These are phyloP conservation scores for Endotricha flammealis DNA, from an alignment of 2,888 invertebrate genomes.

Conservation along the genomic window DNA sequence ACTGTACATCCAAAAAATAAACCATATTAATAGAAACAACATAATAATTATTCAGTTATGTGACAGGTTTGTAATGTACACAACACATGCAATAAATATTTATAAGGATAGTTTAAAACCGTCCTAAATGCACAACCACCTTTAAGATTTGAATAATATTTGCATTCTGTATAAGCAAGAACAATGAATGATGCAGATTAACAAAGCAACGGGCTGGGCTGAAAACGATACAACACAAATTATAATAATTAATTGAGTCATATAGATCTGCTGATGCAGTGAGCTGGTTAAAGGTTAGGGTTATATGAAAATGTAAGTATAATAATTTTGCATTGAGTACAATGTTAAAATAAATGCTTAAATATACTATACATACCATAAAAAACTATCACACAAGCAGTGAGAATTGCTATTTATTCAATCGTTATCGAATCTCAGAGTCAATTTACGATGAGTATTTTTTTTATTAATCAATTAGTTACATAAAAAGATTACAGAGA, in stretches of 20 bases:
- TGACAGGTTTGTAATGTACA: slow-evolving; percentile 34
- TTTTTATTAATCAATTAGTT: too few relatives aligned
- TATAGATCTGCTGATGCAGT: slow-evolving; percentile 27
- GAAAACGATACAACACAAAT: slow-evolving; percentile 37
- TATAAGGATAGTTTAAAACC: slow-evolving; percentile 47
- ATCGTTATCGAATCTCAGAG: too few relatives aligned
- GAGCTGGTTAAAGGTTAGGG: not conserved
- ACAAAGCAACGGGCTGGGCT: slow-evolving; percentile 25
- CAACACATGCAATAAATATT: slow-evolving; percentile 44
- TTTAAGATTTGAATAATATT: slow-evolving; percentile 43
- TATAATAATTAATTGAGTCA: slow-evolving; percentile 45
- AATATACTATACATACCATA: too few relatives aligned
- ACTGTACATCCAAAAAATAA: too few relatives aligned
- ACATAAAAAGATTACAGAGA: too few relatives aligned
- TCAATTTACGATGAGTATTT: too few relatives aligned
- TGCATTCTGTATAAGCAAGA: slow-evolving; percentile 38
- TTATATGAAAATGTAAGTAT: too few relatives aligned
- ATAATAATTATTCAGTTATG: slow-evolving; percentile 20
- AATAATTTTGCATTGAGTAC: too few relatives aligned
- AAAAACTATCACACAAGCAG: too few relatives aligned
- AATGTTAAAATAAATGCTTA: too few relatives aligned
- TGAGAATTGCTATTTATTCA: too few relatives aligned
- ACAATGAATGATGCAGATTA: slow-evolving; percentile 41
- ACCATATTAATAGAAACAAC: too few relatives aligned
- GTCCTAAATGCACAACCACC: slow-evolving; percentile 53